Conservation (phyloP, 2,888 invertebrate species). For the Acrobasis suavella region DNA sequence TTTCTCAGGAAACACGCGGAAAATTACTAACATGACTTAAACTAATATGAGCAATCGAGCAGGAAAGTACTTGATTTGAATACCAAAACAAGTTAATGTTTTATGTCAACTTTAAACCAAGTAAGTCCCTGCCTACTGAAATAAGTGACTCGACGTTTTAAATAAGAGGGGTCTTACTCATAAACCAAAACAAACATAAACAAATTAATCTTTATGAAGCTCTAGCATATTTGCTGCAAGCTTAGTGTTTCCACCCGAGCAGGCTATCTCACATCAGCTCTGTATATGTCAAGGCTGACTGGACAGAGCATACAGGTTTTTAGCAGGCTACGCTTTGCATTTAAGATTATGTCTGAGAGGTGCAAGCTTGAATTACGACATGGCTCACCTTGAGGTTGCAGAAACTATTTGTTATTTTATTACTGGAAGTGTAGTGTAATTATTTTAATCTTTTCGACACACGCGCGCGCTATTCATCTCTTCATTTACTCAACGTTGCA, state of each 20-base stretch:
- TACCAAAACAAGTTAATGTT: too few relatives aligned
- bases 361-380: background rate
- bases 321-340: conserved; percentile 3
- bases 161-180: too few relatives aligned
- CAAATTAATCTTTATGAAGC: too few relatives aligned
- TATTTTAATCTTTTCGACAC: background rate
- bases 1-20: too few relatives aligned
- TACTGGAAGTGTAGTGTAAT: background rate
- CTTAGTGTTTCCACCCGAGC: background rate
- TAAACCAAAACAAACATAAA: too few relatives aligned
- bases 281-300: conserved; percentile 16
- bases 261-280: conserved; percentile 5
- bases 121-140: too few relatives aligned
- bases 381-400: background rate
- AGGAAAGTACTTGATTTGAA: too few relatives aligned
- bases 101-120: too few relatives aligned
- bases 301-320: conserved; percentile 8
- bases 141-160: too few relatives aligned
- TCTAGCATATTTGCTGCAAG: background rate
- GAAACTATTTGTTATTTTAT: background rate
- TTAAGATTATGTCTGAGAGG: background rate
- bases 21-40: too few relatives aligned
- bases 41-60: too few relatives aligned
- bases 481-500: too few relatives aligned
- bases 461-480: background rate